Evolutionary conservation across 1,140 invertebrate species (phyloP).

Genomic region (Dinoponera quadriceps): DNA sequence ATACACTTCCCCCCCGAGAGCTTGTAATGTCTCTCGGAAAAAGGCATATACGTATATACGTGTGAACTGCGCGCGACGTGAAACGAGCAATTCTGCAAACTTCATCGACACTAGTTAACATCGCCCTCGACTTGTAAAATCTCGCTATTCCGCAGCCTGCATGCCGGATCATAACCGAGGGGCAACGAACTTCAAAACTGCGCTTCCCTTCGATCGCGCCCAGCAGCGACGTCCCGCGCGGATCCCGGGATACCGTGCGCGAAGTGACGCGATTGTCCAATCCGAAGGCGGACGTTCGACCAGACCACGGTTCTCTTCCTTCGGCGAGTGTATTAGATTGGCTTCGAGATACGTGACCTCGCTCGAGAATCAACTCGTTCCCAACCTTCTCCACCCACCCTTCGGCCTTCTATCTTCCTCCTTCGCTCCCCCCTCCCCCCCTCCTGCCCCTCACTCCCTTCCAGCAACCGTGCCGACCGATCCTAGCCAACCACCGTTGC

Average conservation of each 20-base stretch:
- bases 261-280: slow-evolving; percentile 69
- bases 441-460: slow-evolving; percentile 57
- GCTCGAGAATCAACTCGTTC: slow-evolving; percentile 81
- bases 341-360: slow-evolving; percentile 84
- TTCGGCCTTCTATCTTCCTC: slow-evolving; percentile 49
- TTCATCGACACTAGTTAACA: slow-evolving; percentile 14
- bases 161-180: slow-evolving; percentile 25
- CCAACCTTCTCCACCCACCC: slow-evolving; percentile 63
- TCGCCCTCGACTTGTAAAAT: slow-evolving; percentile 3
- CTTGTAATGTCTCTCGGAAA: background rate
- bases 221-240: background rate
- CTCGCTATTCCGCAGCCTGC: slow-evolving; percentile 5
- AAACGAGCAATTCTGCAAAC: background rate
- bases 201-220: slow-evolving; percentile 21
- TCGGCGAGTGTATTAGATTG: slow-evolving; percentile 83
- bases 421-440: slow-evolving; percentile 39
- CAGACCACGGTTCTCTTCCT: slow-evolving; percentile 61
- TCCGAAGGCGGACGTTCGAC: slow-evolving; percentile 69
- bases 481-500: slow-evolving; percentile 65
- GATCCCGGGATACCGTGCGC: slow-evolving; percentile 40
- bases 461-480: slow-evolving; percentile 52
- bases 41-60: background rate
- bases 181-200: slow-evolving; percentile 42
- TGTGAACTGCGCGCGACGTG: background rate
- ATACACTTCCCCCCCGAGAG: background rate